Percentiles rank a stretch among this genome's conserved stretches.
Evolutionary conservation across 2,113 vertebrate genomes (phyloP).

Genomic region (Dryoscopus gambensis): DNA sequence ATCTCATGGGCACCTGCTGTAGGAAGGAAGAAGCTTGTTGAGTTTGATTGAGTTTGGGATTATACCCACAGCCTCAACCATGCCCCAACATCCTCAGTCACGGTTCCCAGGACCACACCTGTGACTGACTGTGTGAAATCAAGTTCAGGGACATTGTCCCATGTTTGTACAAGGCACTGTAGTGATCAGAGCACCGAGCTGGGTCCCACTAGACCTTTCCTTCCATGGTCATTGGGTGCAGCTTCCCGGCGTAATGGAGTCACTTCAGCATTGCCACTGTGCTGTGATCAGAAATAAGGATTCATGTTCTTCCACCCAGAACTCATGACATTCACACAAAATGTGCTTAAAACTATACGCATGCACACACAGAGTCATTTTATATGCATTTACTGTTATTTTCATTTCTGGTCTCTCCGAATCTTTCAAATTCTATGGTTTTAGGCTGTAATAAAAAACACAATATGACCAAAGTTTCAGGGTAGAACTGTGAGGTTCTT

Average conservation of each 20-base stretch:
- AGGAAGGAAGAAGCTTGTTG: neutral
- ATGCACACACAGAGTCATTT: neutral
- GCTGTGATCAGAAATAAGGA: neutral
- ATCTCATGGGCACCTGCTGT: neutral
- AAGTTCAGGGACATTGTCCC: neutral
- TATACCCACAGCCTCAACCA: neutral
- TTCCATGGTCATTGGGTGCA: neutral
- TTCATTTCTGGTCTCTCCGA: neutral
- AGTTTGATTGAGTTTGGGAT: neutral
- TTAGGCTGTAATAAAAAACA: neutral
- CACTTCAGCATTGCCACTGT: neutral
- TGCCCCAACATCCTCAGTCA: neutral
- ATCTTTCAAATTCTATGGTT: neutral
- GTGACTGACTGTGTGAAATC: neutral
- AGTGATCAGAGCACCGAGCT: neutral
- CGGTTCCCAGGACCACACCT: neutral
- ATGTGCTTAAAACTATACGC: neutral
- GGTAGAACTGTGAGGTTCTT: neutral
- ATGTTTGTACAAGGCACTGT: neutral
- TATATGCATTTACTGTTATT: neutral
- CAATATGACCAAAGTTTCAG: neutral
- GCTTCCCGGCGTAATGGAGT: fast-evolving
- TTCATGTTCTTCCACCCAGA: neutral
- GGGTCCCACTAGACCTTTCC: neutral
- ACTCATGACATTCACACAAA: neutral